Base-by-base conservation (phyloP, 2,888 invertebrate species). In the Alloplasta piceator region DNA sequence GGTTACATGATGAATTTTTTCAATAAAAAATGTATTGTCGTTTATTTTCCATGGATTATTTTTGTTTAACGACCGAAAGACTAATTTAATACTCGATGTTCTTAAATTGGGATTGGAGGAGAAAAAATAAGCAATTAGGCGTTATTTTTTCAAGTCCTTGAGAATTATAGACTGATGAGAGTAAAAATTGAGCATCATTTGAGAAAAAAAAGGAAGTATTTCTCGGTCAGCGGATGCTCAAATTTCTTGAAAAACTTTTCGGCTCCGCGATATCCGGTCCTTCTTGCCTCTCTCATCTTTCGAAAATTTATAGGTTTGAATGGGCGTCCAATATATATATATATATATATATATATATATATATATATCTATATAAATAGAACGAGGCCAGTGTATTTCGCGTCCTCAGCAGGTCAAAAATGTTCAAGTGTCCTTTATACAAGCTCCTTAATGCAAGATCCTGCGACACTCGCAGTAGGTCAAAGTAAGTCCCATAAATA, bases 171-270 rank as follows among this genome's bases (percentile, higher is more conserved):
- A 26, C 26, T 26, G n/a, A 16, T 6, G 12, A 48, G 36, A 48
- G 55, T 58, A 41, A 58, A 75, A 64, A 48, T 63, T 46, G 39
- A 68, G 64, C 56, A 63, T 73, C 56, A 43, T 64, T 56, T 56
- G 10, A 66, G 39, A 39, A 12, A 67, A 63, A 43, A 12, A 41
- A n/a, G n/a, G 41, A n/a, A 56, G 63, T 72, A 64, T 68, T 80
- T 80, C 14, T 73, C 38, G 72, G 56, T 43, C 36, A 67, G 63
- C 72, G 80, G 80, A 77, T 80, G 73, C 80, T 80, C 80, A 68
- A 73, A 67, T 80, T 80, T 80, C 80, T 68, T 26, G 76, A 72
- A 72, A 75, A 80, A 77, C 48, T 76, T 63, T 58, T 46, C 60
- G 52, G n/a, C n/a, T 26, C 0, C 50, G 12, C 71, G 50, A 76